Percentiles rank a stretch among this genome's conserved stretches.
Evolutionary conservation across 37 sponge, comb jelly and placozoan species (phyloP).

Genomic region (Mnemiopsis leidyi): DNA sequence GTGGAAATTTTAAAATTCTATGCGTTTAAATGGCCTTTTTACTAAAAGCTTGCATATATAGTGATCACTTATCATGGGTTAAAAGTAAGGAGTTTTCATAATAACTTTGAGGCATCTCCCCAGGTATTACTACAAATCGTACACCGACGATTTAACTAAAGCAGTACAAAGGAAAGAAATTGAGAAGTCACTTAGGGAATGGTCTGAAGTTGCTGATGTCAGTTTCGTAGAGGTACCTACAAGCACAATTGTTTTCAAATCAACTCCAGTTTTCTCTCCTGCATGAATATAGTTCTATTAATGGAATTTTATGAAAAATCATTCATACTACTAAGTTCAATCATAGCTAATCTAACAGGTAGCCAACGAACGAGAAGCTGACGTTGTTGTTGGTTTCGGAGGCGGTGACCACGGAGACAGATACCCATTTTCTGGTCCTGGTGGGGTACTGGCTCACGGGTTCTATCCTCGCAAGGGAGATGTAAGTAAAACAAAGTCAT

Average conservation of each 20-base stretch:
- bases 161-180: neutral
- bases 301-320: too few species aligned
- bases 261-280: too few species aligned
- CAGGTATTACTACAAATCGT: neutral
- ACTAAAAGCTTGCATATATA: too few species aligned
- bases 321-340: too few species aligned
- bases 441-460: neutral
- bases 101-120: too few species aligned
- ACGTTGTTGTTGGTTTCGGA: neutral
- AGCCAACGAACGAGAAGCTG: neutral
- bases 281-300: too few species aligned
- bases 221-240: neutral
- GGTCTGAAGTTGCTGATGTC: neutral
- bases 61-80: neutral
- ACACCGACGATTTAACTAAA: neutral
- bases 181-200: neutral
- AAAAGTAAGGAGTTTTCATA: too few species aligned
- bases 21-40: too few species aligned
- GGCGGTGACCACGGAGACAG: neutral
- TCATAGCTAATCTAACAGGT: too few species aligned
- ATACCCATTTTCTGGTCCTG: neutral
- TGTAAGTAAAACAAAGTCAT: too few species aligned
- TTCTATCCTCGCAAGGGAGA: neutral
- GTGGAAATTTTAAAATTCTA: too few species aligned
- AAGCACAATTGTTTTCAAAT: too few species aligned